Base-by-base conservation (phyloP, 2,113 vertebrate species). In the Terrapene triunguis region DNA sequence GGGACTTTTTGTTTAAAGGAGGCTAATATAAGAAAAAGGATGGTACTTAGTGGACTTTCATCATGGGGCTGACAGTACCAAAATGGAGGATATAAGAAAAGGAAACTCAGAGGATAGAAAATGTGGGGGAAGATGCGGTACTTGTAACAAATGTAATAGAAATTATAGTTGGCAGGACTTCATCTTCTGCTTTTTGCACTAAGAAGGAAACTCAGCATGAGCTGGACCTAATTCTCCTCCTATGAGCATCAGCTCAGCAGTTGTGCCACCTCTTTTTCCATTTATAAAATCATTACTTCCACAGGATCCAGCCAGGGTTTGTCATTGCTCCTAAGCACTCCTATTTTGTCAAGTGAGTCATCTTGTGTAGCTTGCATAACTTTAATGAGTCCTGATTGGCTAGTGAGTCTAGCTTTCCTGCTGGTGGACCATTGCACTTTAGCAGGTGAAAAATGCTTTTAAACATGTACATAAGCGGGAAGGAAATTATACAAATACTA, bases 311-410 rank as follows among this genome's bases (percentile, higher is more conserved):
- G 55, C 53, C 1, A 81, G 29, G 78, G 11, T 82, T 76, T 83
- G 80, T n/a, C 82, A 42, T 4, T 16, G 51, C 48, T 57, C 50
- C 38, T 62, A 79, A 91, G 29, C 35, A 48, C 32, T 59, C 1
- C 0, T 2, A 35, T 38, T 84, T 19, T 50, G 14, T 24, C 16
- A 7, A 9, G 16, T 0, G 0, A 78, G 19, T 69, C 53, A 48
- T 87, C 22, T 55, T 57, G 44, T 7, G 14, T 47, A n/a, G 19
- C n/a, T 47, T 27, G 32, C 10, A 50, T 82, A 55, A 38, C 12
- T 2, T 0, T 57, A 59, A 59, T 50, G 0, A 89, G 84, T 74
- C 53, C 65, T n/a, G 13, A 16, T 1, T 55, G 51, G 85, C 53
- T 93, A 3, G 17, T 1, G 8, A 72, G 47, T 48, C 83, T 32